These are phyloP conservation scores for Cephus pulcher DNA, from an alignment of 2,888 invertebrate genomes.

Conservation along the genomic window DNA sequence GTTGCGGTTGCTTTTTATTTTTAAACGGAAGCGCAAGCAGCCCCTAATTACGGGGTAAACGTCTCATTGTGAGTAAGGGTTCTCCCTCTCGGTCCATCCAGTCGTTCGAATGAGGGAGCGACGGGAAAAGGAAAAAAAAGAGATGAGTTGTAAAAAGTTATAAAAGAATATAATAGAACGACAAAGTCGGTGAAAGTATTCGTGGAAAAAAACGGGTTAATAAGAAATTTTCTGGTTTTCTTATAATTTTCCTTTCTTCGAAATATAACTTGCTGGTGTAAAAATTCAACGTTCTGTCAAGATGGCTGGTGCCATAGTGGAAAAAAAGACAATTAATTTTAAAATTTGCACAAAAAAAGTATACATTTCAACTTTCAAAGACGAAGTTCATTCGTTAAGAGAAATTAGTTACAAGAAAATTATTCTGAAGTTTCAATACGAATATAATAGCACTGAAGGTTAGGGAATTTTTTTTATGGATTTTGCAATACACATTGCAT, in stretches of 20 bases:
- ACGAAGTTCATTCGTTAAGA: neutral
- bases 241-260: neutral
- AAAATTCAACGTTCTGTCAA: neutral
- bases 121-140: neutral
- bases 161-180: neutral
- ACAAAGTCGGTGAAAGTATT: neutral
- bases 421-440: neutral
- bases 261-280: neutral
- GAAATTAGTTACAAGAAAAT: neutral
- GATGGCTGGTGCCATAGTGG: neutral
- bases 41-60: constrained; percentile 21
- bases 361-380: neutral
- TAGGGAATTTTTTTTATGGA: neutral
- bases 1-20: constrained; percentile 12
- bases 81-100: neutral
- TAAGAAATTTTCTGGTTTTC: constrained; percentile 11
- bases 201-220: constrained; percentile 14
- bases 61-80: constrained; percentile 12
- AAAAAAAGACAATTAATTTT: neutral
- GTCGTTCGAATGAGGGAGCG: neutral
- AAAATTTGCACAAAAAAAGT: neutral
- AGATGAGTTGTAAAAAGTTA: constrained; percentile 1
- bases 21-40: constrained; percentile 19
- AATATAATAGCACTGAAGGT: neutral
- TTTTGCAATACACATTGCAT: too few species aligned